Percentiles rank a stretch among this genome's conserved stretches.
phyloP scores from a whole-genome alignment of 2,888 invertebrate genomes.

The Dascillus cervinus region DNA sequence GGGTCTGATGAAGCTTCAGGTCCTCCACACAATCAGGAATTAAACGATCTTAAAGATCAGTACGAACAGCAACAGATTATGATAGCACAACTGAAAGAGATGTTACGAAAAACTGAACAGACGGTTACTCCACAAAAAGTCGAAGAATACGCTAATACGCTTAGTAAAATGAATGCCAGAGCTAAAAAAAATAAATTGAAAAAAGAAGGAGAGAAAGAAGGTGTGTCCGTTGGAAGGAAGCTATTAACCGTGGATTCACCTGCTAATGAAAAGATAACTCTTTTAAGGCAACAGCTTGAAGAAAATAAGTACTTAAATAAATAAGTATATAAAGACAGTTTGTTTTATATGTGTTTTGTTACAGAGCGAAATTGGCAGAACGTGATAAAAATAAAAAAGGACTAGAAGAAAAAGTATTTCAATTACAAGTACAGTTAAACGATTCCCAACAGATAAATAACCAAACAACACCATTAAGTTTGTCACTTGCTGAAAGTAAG shows the following conservation, averaged over 20 bases:
- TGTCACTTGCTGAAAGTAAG: constrained; percentile 28
- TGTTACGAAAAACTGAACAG: constrained; percentile 39
- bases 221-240: constrained; percentile 14
- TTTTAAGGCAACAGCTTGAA: constrained; percentile 48
- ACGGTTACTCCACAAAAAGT: constrained; percentile 40
- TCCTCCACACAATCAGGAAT: constrained; percentile 26
- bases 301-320: constrained; percentile 50
- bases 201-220: constrained; percentile 22
- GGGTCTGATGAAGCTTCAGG: constrained; percentile 27
- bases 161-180: constrained; percentile 36
- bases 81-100: constrained; percentile 41
- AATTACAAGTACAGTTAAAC: constrained; percentile 48
- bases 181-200: constrained; percentile 30
- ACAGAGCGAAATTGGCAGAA: constrained; percentile 44
- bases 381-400: constrained; percentile 46
- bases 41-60: constrained; percentile 36
- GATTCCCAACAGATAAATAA: constrained; percentile 41
- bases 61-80: constrained; percentile 39
- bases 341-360: constrained; percentile 12
- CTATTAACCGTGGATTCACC: constrained; percentile 32
- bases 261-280: constrained; percentile 46
- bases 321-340: constrained; percentile 5
- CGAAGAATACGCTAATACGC: constrained; percentile 40
- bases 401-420: constrained; percentile 47
- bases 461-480: constrained; percentile 26